phyloP scores from a whole-genome alignment of 2,113 vertebrate genomes.

The Chinchilla lanigera region DNA sequence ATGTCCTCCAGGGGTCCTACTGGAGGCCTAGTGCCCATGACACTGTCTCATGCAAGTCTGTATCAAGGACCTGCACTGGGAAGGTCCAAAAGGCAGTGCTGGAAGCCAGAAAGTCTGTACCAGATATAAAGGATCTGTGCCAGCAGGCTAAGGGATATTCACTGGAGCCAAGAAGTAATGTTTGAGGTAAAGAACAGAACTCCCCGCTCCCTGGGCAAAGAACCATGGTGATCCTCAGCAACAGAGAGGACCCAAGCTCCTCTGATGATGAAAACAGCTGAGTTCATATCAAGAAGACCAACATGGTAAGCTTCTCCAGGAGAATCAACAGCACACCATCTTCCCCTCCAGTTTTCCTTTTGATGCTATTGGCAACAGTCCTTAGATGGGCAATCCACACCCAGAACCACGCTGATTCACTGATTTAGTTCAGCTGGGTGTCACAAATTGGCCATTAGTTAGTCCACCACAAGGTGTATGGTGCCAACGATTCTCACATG shows the following conservation, averaged over 20 bases:
- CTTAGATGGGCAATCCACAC: not conserved
- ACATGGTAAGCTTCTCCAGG: not conserved
- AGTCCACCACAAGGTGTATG: not conserved
- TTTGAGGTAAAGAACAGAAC: not conserved
- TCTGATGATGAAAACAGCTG: not conserved
- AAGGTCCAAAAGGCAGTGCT: not conserved
- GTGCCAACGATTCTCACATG: not conserved
- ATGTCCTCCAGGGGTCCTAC: too few species aligned
- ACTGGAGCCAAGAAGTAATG: not conserved
- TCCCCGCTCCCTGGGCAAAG: not conserved
- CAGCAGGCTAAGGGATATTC: not conserved
- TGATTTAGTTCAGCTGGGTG: not conserved
- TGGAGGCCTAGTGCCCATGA: not conserved
- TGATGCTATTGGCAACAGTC: not conserved
- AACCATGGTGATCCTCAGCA: not conserved
- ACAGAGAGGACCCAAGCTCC: not conserved
- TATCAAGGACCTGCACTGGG: not conserved
- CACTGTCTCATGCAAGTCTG: not conserved
- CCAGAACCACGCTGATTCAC: not conserved
- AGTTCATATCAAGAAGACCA: not conserved
- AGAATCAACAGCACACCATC: not conserved
- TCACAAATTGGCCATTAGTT: not conserved
- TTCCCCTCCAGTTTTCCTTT: not conserved
- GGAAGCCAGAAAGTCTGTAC: not conserved
- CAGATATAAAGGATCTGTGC: not conserved